Base-by-base conservation (phyloP, 2,797 vertebrate genomes). In the Brachymystax lenok region DNA sequence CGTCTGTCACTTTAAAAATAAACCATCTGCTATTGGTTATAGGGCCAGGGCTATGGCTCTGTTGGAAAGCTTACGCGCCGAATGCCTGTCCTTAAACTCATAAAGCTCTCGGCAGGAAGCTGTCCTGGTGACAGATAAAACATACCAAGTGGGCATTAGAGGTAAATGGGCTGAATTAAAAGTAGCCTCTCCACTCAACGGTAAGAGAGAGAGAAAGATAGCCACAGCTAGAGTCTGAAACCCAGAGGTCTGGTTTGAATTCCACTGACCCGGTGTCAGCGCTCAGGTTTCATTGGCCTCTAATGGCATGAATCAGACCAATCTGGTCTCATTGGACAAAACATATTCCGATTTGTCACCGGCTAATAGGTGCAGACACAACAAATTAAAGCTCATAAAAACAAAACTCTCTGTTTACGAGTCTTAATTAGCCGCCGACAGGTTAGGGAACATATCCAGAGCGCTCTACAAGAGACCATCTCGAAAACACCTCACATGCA, bases 361-460 rank as follows among this genome's bases (percentile, higher is more conserved):
- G 67, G 33, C 67, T 86, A 84, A 90, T 87, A 80, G 76, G 63
- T 64, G 46, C 75, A 71, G 40, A 46, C 40, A 69, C 14, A 78
- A 82, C 82, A 83, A 84, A 88, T 86, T 73, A 83, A 88, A 86
- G 77, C 73, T 30, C 64, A 50, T 70, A 87, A 78, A 86, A 71
- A 70, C 24, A 4, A 24, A 3, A 66, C 5, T 10, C 40, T 46
- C 82, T 40, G 67, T 66, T 79, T 74, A 67, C 59, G 69, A 78
- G 56, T 80, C 74, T 33, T 66, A 77, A 83, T 83, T 74, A 80
- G 68, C 10, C 71, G 2, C 16, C 19, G 69, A 80, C 87, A 79
- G 77, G 80, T 85, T 80, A 80, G 82, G 83, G 67, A 86, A 77
- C 27, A 30, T 67, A 67, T 16, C 27, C 24, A 87, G 40, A 46